A percentile compares a stretch with the other conserved stretches of the same genome.
These are phyloP conservation scores for Poeciliopsis occidentalis DNA, from an alignment of 2,113 vertebrate species.

Conservation along the genomic window DNA sequence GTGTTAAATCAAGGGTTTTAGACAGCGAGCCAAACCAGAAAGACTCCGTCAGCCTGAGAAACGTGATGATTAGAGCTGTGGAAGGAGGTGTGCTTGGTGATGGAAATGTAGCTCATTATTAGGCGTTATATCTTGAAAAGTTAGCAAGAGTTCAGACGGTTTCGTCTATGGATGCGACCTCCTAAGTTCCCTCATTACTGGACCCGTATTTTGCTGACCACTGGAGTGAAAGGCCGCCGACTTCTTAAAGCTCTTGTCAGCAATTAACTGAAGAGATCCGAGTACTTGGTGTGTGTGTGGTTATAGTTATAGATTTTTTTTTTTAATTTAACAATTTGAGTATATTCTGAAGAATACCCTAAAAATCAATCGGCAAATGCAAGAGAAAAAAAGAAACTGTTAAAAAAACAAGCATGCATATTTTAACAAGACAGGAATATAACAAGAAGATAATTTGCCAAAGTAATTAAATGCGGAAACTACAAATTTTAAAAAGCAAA, in stretches of 20 bases:
- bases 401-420: no score
- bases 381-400: no score
- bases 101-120: conserved; percentile 9
- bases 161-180: conserved; percentile 11
- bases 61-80: background rate
- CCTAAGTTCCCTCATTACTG: conserved; percentile 29
- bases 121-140: background rate
- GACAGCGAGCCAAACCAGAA: conserved; percentile 10
- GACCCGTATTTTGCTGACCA: background rate
- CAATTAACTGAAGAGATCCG: background rate
- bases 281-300: background rate
- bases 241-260: conserved; percentile 4
- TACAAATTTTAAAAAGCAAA: no score
- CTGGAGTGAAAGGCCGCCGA: background rate
- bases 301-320: no score
- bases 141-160: conserved; percentile 6
- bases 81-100: background rate
- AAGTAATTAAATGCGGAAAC: no score
- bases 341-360: no score
- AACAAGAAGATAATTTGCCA: no score
- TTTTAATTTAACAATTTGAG: no score
- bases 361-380: no score
- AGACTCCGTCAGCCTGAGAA: background rate
- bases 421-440: no score
- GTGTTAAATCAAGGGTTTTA: background rate